Evolutionary conservation across 2,797 vertebrate genomes (phyloP), one percentile per base, ranked within the genome.

Genomic region (Lycodopsis pacificus): DNA sequence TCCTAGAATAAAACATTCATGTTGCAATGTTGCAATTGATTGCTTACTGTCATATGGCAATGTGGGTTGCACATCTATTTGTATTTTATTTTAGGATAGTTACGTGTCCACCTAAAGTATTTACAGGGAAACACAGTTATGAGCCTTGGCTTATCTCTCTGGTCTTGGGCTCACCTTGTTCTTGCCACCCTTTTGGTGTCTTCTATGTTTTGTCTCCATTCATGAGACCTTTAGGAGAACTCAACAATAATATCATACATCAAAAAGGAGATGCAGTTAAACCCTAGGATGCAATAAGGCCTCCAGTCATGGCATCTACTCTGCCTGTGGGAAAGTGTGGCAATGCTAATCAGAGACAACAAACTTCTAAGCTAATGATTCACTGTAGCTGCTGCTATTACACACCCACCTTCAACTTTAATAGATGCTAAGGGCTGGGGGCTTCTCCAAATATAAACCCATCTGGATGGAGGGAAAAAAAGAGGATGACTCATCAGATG

Each of bases 401-500:
- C 65, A 82, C 77, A 74, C 74, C 80, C 80, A 82, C 86, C 79
- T 83, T 73, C 51, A 64, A 68, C 82, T 81, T 82, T 58, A 86
- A 86, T 70, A 84, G 72, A 83, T 49, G 68, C 72, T 48, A 46
- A 65, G 58, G 66, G 80, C 84, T 85, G 42, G 61, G 65, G 71
- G 79, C 71, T 84, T 71, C 53, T 86, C 64, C 79, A 83, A 85
- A 89, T 84, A 86, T 85, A 76, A 87, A 86, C 72, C 70, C 73
- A 66, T 71, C 64, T 66, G 69, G 66, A 71, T 77, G 74, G 36
- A 69, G 48, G 58, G 57, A 13, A 63, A 72, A 80, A 73, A 77
- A 73, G 11, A 19, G 68, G 66, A 77, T 91, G 88, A 91, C 66
- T 90, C 90, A 90, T 83, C 77, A 69, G 63, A 84, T 80, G 67